Evolutionary conservation across 2,113 vertebrate genomes (phyloP).

Genomic region (Gallinago media): DNA sequence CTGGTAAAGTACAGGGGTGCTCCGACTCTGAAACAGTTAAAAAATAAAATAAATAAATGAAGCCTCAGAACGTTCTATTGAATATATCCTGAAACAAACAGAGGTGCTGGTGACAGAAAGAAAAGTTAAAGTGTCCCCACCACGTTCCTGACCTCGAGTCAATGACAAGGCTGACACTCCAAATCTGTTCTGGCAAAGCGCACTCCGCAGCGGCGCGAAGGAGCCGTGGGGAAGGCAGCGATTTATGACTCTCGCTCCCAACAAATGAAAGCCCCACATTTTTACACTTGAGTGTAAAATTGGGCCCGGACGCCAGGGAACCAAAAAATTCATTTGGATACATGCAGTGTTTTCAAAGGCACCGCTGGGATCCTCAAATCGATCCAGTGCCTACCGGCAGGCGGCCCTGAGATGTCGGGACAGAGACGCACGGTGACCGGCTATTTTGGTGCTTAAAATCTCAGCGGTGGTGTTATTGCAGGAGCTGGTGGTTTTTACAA

Average conservation of each 20-base stretch:
- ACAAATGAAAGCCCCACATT: slow-evolving; percentile 68
- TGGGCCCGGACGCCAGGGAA: slow-evolving; percentile 70
- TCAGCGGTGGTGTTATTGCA: slow-evolving; percentile 32
- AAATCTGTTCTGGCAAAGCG: slow-evolving; percentile 56
- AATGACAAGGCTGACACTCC: slow-evolving; percentile 45
- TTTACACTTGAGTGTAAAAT: slow-evolving; percentile 74
- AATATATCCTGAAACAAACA: slow-evolving; percentile 15
- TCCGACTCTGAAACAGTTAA: neutral
- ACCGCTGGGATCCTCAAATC: slow-evolving; percentile 67
- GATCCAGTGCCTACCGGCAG: slow-evolving; percentile 50
- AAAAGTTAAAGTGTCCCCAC: slow-evolving; percentile 65
- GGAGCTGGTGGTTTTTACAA: slow-evolving; percentile 35
- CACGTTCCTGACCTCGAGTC: slow-evolving; percentile 68
- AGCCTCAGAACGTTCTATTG: neutral
- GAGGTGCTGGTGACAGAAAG: slow-evolving; percentile 7
- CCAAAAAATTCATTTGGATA: slow-evolving; percentile 80
- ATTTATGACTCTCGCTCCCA: slow-evolving; percentile 65
- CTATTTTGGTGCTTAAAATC: slow-evolving; percentile 59
- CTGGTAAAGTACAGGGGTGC: neutral
- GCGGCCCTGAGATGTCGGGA: slow-evolving; percentile 33
- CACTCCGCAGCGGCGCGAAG: slow-evolving; percentile 46
- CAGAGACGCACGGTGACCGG: neutral
- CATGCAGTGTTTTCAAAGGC: slow-evolving; percentile 71
- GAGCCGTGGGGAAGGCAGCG: slow-evolving; percentile 27
- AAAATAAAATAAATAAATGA: neutral